Percentiles rank a stretch among this genome's conserved stretches.
Conservation (phyloP, 2,797 vertebrate species). For the Iguana delicatissima region DNA sequence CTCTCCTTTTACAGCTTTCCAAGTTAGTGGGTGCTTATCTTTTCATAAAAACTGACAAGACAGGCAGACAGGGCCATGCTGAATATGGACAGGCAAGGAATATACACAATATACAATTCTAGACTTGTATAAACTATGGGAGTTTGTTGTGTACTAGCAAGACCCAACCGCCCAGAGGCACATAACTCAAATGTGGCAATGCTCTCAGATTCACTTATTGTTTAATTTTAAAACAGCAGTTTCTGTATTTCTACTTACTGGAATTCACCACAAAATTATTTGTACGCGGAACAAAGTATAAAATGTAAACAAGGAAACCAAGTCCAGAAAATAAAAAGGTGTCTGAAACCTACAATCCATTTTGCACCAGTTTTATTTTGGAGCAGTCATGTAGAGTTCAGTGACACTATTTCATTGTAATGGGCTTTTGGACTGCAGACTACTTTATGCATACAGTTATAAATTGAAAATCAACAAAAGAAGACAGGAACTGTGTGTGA, state of each 20-base stretch:
- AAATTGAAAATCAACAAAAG: conserved; percentile 17
- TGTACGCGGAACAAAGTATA: neutral
- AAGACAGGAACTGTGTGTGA: neutral
- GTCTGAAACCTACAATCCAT: neutral
- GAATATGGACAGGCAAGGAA: no score
- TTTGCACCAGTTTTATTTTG: neutral
- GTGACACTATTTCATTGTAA: no score
- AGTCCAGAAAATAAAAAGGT: no score
- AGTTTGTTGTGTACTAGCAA: neutral
- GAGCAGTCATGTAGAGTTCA: neutral
- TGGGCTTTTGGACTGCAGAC: no score
- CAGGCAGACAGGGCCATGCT: no score
- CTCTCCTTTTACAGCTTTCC: no score
- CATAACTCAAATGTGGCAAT: neutral
- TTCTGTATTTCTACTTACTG: neutral
- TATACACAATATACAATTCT: neutral
- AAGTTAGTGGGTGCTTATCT: no score
- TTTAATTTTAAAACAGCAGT: neutral
- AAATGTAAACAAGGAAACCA: neutral
- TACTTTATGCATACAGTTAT: neutral
- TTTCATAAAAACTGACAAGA: no score
- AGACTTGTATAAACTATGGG: neutral
- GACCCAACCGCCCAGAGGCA: neutral
- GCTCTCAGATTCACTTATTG: neutral
- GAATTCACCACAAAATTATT: neutral